These are phyloP conservation scores for Odontocerum albicorne DNA, from an alignment of 2,888 invertebrate genomes.

Conservation along the genomic window DNA sequence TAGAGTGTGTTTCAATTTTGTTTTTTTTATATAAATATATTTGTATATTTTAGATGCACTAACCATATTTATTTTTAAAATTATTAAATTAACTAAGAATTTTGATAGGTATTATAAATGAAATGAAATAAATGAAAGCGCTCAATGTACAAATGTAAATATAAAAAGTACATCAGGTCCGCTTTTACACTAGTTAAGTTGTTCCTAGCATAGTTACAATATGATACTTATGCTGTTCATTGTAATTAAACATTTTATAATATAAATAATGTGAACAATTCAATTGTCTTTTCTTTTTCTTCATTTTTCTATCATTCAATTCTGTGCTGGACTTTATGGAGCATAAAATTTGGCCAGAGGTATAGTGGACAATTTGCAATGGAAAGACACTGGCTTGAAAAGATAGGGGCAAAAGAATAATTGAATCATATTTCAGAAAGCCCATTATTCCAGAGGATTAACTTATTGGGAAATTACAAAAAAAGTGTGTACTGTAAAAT, in stretches of 20 bases:
- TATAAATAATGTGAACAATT: conserved; percentile 45
- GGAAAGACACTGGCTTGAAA: too few species aligned
- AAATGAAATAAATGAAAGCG: conserved; percentile 45
- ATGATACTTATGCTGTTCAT: conserved; percentile 63
- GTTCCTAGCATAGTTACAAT: conserved; percentile 61
- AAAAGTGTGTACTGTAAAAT: too few species aligned
- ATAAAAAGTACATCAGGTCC: conserved; percentile 57
- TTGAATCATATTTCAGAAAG: too few species aligned
- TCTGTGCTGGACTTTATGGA: too few species aligned
- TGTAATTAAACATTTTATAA: conserved; percentile 64
- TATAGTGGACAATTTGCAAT: too few species aligned
- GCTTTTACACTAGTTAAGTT: conserved; percentile 59
- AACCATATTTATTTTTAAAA: conserved; percentile 53
- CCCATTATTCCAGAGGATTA: too few species aligned
- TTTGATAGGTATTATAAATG: conserved; percentile 54
- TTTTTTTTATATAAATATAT: conserved; percentile 21
- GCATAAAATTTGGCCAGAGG: too few species aligned
- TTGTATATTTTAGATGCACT: conserved; percentile 33
- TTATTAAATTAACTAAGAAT: conserved; percentile 44
- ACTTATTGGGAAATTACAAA: too few species aligned
- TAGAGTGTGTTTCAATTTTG: conserved; percentile 19
- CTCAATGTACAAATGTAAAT: conserved; percentile 63
- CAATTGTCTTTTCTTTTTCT: neutral
- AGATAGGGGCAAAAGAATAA: too few species aligned
- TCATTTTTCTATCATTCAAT: conserved; percentile 1